Evolutionary conservation across 2,113 vertebrate species (phyloP), one percentile per base, ranked within the genome.

Genomic region (Sander vitreus): DNA sequence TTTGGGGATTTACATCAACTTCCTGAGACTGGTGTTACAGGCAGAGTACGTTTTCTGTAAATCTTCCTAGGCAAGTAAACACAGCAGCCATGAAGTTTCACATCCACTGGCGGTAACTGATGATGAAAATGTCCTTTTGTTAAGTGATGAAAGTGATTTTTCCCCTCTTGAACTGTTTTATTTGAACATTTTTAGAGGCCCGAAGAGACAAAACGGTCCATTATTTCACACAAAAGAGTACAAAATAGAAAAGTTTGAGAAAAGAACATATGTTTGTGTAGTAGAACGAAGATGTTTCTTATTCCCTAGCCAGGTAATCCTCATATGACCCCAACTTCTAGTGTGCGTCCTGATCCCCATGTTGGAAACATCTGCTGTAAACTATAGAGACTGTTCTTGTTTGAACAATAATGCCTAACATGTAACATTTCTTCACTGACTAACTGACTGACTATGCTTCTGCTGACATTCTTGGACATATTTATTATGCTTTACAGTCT

Each of bases 401-500:
- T 76, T 72, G 16, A 68, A 33, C 18, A 30, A 2, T 65, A 11
- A 47, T 11, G 3, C 11, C 33, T 2, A 36, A 59, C 15, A 18
- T n/a, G 23, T 36, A 19, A 67, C 11, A 4, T 54, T 54, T 21
- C 27, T 27, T 60, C 53, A 13, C 19, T 68, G 30, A 69, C 73
- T 9, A 10, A 64, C 18, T 16, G 18, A 8, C 50, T 54, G 9
- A 0, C 48, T 36, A 0, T 3, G 25, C 63, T 45, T 74, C 78
- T 47, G 58, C 50, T 73, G 54, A 33, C 30, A 68, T 63, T 82
- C 43, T 69, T 7, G 9, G 39, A 70, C 39, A 6, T 3, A 10
- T 77, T 54, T 65, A 5, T 80, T 66, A 48, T 43, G 4, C 16
- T 67, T 63, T 43, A 21, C 43, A 66, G 57, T 80, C 51, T 72